These are phyloP conservation scores for Myiotriccus ornatus DNA, from an alignment of 2,797 vertebrate genomes.

Conservation along the genomic window DNA sequence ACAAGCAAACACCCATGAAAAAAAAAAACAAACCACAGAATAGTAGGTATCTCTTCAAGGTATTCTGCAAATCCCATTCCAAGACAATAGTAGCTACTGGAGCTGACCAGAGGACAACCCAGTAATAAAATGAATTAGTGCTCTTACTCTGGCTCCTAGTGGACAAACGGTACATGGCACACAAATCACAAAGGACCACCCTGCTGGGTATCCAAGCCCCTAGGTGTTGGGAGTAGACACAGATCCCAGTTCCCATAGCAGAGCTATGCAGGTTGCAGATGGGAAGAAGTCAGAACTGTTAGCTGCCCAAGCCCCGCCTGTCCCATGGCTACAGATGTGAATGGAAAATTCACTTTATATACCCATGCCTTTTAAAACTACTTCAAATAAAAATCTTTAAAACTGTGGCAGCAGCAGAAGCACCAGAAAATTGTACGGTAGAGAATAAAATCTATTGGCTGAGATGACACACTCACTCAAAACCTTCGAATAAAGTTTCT, in stretches of 20 bases:
- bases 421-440: neutral
- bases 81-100: neutral
- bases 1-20: neutral
- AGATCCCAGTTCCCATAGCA: neutral
- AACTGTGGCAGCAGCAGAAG: neutral
- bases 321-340: neutral
- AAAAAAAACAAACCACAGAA: neutral
- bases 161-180: neutral
- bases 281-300: neutral
- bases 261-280: neutral
- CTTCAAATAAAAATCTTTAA: neutral
- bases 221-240: neutral
- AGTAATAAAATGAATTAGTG: neutral
- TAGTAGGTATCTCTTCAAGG: neutral
- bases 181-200: neutral
- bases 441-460: neutral
- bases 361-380: neutral
- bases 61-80: neutral
- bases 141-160: slow-evolving; percentile 46
- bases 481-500: neutral
- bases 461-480: neutral
- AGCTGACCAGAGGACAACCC: neutral
- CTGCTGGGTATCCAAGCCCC: neutral
- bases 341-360: neutral
- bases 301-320: neutral